Percentiles rank a stretch among this genome's conserved stretches.
These are phyloP conservation scores for Polypedilum vanderplanki DNA, from an alignment of 1,140 invertebrate genomes.

Conservation along the genomic window DNA sequence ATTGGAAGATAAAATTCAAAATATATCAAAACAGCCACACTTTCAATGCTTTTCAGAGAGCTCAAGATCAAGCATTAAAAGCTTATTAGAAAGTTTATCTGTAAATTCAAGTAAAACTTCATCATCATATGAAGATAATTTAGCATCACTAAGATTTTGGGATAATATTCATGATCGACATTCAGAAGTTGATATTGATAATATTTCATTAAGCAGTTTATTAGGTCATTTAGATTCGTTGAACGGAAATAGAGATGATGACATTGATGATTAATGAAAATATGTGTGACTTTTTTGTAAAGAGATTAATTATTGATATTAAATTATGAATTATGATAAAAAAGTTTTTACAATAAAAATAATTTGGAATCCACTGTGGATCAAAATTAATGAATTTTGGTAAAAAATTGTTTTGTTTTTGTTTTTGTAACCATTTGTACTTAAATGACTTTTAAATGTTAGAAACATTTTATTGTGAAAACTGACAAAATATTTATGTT, in stretches of 20 bases:
- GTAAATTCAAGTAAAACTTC: neutral
- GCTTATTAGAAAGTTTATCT: constrained; percentile 1
- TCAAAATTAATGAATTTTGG: no score
- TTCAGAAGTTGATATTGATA: neutral
- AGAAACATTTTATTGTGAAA: no score
- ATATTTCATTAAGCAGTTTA: neutral
- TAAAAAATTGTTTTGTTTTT: no score
- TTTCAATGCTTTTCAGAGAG: neutral
- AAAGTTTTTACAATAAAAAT: no score
- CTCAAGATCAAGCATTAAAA: constrained; percentile 3
- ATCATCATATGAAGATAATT: neutral
- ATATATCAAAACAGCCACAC: neutral
- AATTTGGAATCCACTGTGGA: no score
- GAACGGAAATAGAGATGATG: neutral
- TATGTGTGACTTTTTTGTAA: no score
- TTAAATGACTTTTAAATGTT: no score
- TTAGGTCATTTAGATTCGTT: neutral
- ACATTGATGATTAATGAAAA: neutral
- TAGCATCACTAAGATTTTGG: neutral
- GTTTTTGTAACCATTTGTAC: no score
- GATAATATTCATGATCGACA: neutral
- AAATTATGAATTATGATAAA: no score
- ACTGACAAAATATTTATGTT: no score
- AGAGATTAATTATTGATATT: no score
- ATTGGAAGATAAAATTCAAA: neutral